Percentiles rank a stretch among this genome's conserved stretches.
Evolutionary conservation across 2,888 invertebrate species (phyloP).

Genomic region (Onthophagus sagittarius): DNA sequence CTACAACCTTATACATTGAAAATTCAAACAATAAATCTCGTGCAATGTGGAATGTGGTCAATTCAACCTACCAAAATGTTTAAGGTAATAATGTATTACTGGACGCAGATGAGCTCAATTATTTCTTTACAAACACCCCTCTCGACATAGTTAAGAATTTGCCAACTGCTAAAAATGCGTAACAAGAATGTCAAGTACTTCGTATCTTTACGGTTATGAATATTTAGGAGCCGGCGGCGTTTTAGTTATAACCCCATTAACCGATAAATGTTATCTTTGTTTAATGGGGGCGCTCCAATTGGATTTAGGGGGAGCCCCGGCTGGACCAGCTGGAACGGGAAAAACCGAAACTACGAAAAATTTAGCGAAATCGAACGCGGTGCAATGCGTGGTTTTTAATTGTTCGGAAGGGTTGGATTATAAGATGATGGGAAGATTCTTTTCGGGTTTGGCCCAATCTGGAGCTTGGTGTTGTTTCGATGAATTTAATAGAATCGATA

Average conservation of each 20-base stretch:
- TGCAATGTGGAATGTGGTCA: too few relatives aligned
- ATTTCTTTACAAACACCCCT: too few relatives aligned
- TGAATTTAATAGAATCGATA: slow-evolving; percentile 87
- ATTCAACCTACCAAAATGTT: too few relatives aligned
- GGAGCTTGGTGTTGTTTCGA: slow-evolving; percentile 94
- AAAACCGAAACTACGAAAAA: slow-evolving; percentile 92
- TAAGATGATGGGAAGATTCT: slow-evolving; percentile 88
- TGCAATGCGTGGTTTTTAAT: slow-evolving; percentile 89
- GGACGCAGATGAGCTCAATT: too few relatives aligned
- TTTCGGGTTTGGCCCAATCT: slow-evolving; percentile 83
- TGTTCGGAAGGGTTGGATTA: slow-evolving; percentile 76
- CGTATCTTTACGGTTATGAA: slow-evolving; percentile 83
- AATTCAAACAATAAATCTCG: too few relatives aligned
- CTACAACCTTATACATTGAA: too few relatives aligned
- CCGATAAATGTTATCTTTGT: slow-evolving; percentile 84
- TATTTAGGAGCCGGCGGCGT: slow-evolving; percentile 84
- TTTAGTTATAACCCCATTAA: slow-evolving; percentile 84
- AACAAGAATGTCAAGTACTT: slow-evolving; percentile 81
- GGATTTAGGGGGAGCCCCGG: slow-evolving; percentile 84
- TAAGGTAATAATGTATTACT: too few relatives aligned
- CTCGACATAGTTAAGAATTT: too few relatives aligned
- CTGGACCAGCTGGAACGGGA: slow-evolving; percentile 84
- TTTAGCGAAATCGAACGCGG: slow-evolving; percentile 80
- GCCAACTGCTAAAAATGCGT: too few relatives aligned
- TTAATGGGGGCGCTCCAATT: slow-evolving; percentile 86